phyloP scores from a whole-genome alignment of 2,888 invertebrate species.

The Pristionchus fissidentatus region DNA sequence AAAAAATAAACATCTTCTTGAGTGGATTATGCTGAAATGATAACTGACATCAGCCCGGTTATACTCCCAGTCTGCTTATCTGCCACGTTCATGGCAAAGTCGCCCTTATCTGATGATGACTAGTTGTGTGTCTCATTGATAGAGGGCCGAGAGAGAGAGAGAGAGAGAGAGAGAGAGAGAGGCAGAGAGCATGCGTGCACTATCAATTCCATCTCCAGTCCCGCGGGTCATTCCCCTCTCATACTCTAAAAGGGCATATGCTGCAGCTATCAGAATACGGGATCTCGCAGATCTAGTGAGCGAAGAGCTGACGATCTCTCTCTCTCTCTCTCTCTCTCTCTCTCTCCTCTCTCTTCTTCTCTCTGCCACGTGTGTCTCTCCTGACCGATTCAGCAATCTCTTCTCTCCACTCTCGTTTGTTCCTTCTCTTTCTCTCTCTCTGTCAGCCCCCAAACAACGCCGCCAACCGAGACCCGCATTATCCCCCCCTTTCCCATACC shows the following conservation, averaged over 20 bases:
- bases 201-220: too few relatives aligned
- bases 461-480: background rate
- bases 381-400: background rate
- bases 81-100: too few relatives aligned
- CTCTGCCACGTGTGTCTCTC: constrained; percentile 22
- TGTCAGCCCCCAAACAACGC: background rate
- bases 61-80: too few relatives aligned
- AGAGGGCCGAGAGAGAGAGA: background rate
- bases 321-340: background rate
- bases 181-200: background rate
- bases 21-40: too few relatives aligned
- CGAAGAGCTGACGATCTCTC: constrained; percentile 24
- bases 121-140: too few relatives aligned
- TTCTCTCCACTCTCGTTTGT: background rate
- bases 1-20: too few relatives aligned
- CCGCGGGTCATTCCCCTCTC: too few relatives aligned
- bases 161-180: background rate
- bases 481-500: background rate
- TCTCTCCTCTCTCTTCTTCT: background rate
- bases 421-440: constrained; percentile 2
- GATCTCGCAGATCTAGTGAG: constrained; percentile 26
- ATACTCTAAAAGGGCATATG: too few relatives aligned
- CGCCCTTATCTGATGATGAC: too few relatives aligned
- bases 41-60: too few relatives aligned
- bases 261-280: background rate